A percentile compares a stretch with the other conserved stretches of the same genome.
These are phyloP conservation scores for Oryzias celebensis DNA, from an alignment of 2,113 vertebrate genomes.

Conservation along the genomic window DNA sequence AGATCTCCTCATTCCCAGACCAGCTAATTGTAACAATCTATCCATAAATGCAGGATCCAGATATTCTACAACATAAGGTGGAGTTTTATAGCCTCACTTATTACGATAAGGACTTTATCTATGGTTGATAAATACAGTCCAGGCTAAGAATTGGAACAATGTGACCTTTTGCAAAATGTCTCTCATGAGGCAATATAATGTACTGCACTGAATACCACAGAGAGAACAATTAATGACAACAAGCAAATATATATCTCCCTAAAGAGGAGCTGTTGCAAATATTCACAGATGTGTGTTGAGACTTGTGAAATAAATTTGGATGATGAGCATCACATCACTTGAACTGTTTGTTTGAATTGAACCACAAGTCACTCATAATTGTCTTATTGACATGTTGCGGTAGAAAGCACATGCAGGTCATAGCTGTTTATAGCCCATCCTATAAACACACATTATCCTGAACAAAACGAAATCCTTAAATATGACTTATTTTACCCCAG, in stretches of 20 bases:
- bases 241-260: slow-evolving; percentile 48
- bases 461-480: slow-evolving; percentile 48
- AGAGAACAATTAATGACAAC: slow-evolving; percentile 73
- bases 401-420: slow-evolving; percentile 37
- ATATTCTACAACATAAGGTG: neutral
- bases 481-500: slow-evolving; percentile 34
- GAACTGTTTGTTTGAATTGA: slow-evolving; percentile 6
- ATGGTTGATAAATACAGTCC: slow-evolving; percentile 61
- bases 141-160: slow-evolving; percentile 52
- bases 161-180: slow-evolving; percentile 72
- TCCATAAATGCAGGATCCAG: neutral
- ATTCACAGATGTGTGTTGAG: slow-evolving; percentile 20
- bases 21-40: too few relatives aligned
- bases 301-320: slow-evolving; percentile 3
- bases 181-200: slow-evolving; percentile 66
- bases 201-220: slow-evolving; percentile 51
- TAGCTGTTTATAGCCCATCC: too few relatives aligned
- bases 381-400: slow-evolving; percentile 26
- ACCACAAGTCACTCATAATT: slow-evolving; percentile 29
- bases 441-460: too few relatives aligned
- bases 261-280: slow-evolving; percentile 42
- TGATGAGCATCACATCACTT: neutral
- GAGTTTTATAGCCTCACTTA: slow-evolving; percentile 26
- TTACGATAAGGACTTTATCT: slow-evolving; percentile 30
- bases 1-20: too few relatives aligned